Evolutionary conservation across 1,140 invertebrate species (phyloP).

Genomic region (Melitaea cinxia): DNA sequence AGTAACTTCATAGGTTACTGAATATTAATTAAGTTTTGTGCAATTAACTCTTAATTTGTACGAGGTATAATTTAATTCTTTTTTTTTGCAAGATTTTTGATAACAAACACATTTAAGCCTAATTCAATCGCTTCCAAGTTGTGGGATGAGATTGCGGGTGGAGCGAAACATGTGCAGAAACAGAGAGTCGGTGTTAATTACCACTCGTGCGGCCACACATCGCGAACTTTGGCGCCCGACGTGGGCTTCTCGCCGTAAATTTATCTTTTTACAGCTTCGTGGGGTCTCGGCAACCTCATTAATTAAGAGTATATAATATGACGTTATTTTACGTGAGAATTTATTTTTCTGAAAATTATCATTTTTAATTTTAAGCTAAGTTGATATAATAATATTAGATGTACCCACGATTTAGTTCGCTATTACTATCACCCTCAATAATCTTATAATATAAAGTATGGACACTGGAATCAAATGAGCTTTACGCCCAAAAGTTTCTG

Average conservation of each 20-base stretch:
- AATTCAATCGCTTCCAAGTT: constrained; percentile 70
- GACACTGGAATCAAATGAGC: no score
- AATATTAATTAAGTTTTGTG: no score
- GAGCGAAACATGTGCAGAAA: constrained; percentile 27
- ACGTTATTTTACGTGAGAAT: constrained; percentile 12
- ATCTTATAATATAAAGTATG: no score
- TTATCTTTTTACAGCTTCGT: constrained; percentile 59
- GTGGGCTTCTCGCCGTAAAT: constrained; percentile 45
- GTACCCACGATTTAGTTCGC: no score
- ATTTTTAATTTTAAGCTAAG: not conserved
- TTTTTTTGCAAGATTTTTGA: not conserved
- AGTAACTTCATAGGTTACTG: not conserved
- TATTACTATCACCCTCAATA: no score
- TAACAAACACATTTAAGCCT: constrained; percentile 46
- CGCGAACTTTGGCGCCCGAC: constrained; percentile 34
- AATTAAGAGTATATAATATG: constrained; percentile 21
- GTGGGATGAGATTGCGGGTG: constrained; percentile 32
- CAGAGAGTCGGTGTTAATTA: constrained; percentile 33
- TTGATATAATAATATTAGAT: no score
- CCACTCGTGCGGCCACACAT: constrained; percentile 33
- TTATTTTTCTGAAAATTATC: not conserved
- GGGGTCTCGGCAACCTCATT: constrained; percentile 16
- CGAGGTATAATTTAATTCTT: not conserved
- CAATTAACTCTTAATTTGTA: no score
- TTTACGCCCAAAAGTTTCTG: no score